Conservation (phyloP, 2,888 invertebrate species). For the Conops quadrifasciatus region DNA sequence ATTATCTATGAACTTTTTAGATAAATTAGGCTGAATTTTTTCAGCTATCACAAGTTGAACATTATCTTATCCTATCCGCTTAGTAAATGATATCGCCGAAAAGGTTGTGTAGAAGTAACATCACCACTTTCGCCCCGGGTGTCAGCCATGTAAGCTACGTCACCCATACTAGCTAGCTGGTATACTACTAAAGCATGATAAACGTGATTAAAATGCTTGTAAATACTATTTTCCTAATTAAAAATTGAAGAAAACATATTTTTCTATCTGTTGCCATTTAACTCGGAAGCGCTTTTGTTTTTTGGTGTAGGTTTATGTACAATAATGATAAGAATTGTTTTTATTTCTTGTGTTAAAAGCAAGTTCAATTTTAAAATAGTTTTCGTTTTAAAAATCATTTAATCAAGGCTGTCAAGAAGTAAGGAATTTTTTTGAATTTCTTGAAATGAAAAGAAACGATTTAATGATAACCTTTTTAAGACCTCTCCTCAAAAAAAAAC, state of each 20-base stretch:
- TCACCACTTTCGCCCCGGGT: background rate
- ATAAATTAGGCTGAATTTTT: no score
- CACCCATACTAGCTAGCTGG: background rate
- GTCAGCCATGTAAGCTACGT: background rate
- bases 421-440: background rate
- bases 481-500: background rate
- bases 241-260: background rate
- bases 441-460: background rate
- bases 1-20: no score
- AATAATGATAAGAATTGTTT: no score
- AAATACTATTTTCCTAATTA: background rate
- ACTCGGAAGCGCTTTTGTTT: no score
- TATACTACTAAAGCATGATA: background rate
- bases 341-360: no score
- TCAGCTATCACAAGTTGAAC: no score
- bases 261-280: no score
- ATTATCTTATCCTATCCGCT: no score
- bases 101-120: background rate
- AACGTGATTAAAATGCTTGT: no score
- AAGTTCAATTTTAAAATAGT: slow-evolving; percentile 1
- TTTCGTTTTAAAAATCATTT: slow-evolving; percentile 1
- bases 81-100: no score
- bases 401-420: background rate
- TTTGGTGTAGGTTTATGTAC: no score
- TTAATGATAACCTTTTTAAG: slow-evolving; percentile 5